Percentiles rank a stretch among this genome's conserved stretches.
Evolutionary conservation across 2,113 vertebrate genomes (phyloP).

Genomic region (Mastomys natalensis): DNA sequence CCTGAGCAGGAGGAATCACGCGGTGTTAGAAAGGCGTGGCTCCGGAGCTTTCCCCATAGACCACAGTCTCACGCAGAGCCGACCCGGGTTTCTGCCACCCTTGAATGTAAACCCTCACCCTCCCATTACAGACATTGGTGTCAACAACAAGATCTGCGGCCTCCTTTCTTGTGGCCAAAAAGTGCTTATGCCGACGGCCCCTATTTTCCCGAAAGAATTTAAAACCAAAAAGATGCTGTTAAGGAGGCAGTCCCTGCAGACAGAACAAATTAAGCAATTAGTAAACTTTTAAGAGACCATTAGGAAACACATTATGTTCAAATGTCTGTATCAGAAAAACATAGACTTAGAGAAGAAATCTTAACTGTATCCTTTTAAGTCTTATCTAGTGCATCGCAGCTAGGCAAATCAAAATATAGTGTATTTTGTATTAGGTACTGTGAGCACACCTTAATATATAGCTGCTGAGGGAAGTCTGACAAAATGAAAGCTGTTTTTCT

Average conservation of each 20-base stretch:
- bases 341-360: slow-evolving; percentile 8
- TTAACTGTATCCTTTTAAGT: background rate
- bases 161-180: slow-evolving; percentile 88
- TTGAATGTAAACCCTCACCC: slow-evolving; percentile 87
- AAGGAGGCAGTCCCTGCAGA: slow-evolving; percentile 94
- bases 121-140: slow-evolving; percentile 87
- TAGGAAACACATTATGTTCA: slow-evolving; percentile 75
- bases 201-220: slow-evolving; percentile 87
- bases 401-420: background rate
- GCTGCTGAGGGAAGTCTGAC: slow-evolving; percentile 51
- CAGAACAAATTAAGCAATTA: slow-evolving; percentile 93
- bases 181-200: slow-evolving; percentile 86
- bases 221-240: slow-evolving; percentile 89
- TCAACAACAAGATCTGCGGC: slow-evolving; percentile 81
- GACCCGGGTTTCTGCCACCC: slow-evolving; percentile 93
- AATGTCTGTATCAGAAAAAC: background rate
- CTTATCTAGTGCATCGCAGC: background rate
- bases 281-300: slow-evolving; percentile 88
- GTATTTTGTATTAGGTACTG: background rate
- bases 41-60: slow-evolving; percentile 89
- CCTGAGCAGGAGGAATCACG: slow-evolving; percentile 82
- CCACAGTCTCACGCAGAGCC: slow-evolving; percentile 84
- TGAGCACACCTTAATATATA: background rate
- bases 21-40: slow-evolving; percentile 86
- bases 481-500: slow-evolving; percentile 25